A percentile compares a stretch with the other conserved stretches of the same genome.
Evolutionary conservation across 2,113 vertebrate genomes (phyloP).

Genomic region (Heliornis fulica): DNA sequence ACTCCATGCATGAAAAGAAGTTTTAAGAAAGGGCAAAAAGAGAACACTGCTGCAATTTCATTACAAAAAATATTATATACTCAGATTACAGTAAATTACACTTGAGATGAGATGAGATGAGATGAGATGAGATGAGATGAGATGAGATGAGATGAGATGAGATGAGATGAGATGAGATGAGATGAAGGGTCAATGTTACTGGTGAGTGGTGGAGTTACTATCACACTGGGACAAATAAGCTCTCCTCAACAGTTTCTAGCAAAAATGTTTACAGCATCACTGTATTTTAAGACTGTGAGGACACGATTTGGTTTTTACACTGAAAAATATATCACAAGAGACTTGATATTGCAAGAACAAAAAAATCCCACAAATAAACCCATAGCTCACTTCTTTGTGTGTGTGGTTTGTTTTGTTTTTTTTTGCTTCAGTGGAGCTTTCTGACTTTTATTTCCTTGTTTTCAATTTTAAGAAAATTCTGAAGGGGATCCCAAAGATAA

Average conservation of each 20-base stretch:
- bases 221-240: background rate
- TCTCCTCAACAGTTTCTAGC: background rate
- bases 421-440: background rate
- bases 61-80: background rate
- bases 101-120: too few relatives aligned
- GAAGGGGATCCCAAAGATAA: background rate
- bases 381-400: too few relatives aligned
- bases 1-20: background rate
- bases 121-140: too few relatives aligned
- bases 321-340: background rate
- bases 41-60: background rate
- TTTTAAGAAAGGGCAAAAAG: background rate
- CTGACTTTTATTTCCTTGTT: background rate
- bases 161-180: too few relatives aligned
- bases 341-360: background rate
- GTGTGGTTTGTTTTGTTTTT: background rate
- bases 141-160: too few relatives aligned
- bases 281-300: background rate
- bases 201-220: background rate
- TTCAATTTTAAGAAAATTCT: background rate
- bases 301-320: background rate
- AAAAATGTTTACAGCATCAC: background rate
- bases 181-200: background rate
- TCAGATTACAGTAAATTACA: background rate
- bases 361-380: background rate